Percentiles rank a stretch among this genome's conserved stretches.
These are phyloP conservation scores for Cantharis rustica DNA, from an alignment of 2,888 invertebrate genomes.

Conservation along the genomic window DNA sequence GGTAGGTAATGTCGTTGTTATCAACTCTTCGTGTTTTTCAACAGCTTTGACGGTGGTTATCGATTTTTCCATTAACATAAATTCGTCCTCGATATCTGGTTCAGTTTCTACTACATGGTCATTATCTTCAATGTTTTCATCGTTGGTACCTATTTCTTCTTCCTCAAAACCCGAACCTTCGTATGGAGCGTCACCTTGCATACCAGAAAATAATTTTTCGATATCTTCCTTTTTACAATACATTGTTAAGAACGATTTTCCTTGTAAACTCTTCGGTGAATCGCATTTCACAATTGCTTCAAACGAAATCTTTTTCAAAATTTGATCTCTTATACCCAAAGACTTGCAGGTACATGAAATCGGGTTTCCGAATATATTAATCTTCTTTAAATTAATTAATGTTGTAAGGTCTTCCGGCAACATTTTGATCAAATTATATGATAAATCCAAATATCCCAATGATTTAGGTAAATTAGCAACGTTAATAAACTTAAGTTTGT, in stretches of 20 bases:
- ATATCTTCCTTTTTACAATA: constrained; percentile 22
- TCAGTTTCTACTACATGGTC: not conserved
- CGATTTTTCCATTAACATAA: not conserved
- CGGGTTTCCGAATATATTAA: constrained; percentile 71
- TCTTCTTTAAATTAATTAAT: constrained; percentile 62
- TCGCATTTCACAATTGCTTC: constrained; percentile 46
- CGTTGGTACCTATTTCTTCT: constrained; percentile 19
- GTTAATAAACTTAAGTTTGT: constrained; percentile 45
- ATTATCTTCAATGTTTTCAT: constrained; percentile 33
- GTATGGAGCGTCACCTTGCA: constrained; percentile 44
- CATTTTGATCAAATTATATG: constrained; percentile 65
- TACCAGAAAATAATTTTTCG: constrained; percentile 31
- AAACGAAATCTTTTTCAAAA: constrained; percentile 51
- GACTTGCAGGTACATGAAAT: constrained; percentile 74
- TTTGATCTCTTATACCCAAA: constrained; percentile 64
- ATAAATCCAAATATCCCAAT: constrained; percentile 61
- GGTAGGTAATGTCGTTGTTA: not conserved
- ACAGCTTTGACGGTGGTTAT: not conserved
- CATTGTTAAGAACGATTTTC: constrained; percentile 37
- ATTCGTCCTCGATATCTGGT: constrained; percentile 22
- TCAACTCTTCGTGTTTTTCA: not conserved
- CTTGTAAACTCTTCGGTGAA: constrained; percentile 43
- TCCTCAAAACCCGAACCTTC: constrained; percentile 43
- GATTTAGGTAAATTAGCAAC: constrained; percentile 47
- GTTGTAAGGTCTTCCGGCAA: constrained; percentile 61